Base-by-base conservation (phyloP, 1,140 invertebrate genomes). In the Trichoplusia ni region DNA sequence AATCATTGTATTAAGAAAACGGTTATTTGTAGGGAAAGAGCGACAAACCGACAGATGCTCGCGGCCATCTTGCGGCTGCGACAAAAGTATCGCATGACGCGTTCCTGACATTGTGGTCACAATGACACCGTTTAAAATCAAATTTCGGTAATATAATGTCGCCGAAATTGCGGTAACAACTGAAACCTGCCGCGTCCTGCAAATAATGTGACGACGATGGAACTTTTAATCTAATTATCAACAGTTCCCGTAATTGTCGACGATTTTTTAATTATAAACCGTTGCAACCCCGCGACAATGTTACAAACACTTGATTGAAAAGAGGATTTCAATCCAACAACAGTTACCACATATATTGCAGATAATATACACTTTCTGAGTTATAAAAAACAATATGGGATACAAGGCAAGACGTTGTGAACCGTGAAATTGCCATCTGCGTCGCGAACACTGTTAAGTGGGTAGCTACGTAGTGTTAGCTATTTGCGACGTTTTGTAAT, bases 1-100 rank as follows among this genome's bases (percentile, higher is more conserved):
- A 79, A 79, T 83, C 86, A 89, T 84, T 86, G 79, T 82, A 81
- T 79, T 76, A 78, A 79, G 73, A 81, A 54, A 79, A 81, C 70
- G 64, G 82, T 83, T 80, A 84, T 84, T 83, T 82, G 71, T 65
- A 81, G 54, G 71, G 79, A 77, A 89, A 84, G 76, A 83, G 84
- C 84, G 86, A 85, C 85, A 88, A 86, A 82, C 73, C 78, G 87
- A 87, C 87, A 90, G 82, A 86, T 90, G 87, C 87, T 89, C 71
- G 79, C 84, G 80, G 87, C 86, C 81, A 88, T 86, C 73, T 85
- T 90, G 82, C 70, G 80, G 79, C 73, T 56, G 64, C 71, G 67
- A 67, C 64, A 56, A 76, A 71, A 75, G 64, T 70, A 69, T 76
- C 75, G 77, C 68, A 71, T 79, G 77, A 62, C 70, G 67, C 71